Conservation (phyloP, 2,888 invertebrate species). For the Heliconius charithonia region DNA sequence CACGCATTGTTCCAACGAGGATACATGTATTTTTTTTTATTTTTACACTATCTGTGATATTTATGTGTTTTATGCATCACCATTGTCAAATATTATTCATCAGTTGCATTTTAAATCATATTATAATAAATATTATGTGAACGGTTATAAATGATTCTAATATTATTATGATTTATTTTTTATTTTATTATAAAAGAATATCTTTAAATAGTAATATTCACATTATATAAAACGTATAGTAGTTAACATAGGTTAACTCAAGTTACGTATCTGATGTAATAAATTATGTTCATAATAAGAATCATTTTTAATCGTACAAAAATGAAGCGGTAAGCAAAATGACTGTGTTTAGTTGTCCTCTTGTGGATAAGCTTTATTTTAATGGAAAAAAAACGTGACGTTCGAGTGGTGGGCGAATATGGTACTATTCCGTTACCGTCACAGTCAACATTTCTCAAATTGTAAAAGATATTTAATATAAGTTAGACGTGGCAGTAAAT, state of each 20-base stretch:
- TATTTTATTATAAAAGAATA: slow-evolving; percentile 16
- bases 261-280: background rate
- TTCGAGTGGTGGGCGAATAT: slow-evolving; percentile 52
- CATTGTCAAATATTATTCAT: slow-evolving; percentile 42
- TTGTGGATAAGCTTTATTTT: slow-evolving; percentile 28
- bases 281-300: slow-evolving; percentile 8
- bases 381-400: slow-evolving; percentile 38
- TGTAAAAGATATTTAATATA: slow-evolving; percentile 56
- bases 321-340: slow-evolving; percentile 2
- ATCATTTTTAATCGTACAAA: slow-evolving; percentile 20
- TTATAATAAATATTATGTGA: slow-evolving; percentile 24
- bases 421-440: slow-evolving; percentile 65
- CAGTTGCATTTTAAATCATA: slow-evolving; percentile 30
- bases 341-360: slow-evolving; percentile 17
- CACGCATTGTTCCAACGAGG: slow-evolving; percentile 38
- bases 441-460: slow-evolving; percentile 51
- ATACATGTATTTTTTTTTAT: slow-evolving; percentile 54
- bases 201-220: slow-evolving; percentile 23
- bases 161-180: background rate
- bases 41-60: slow-evolving; percentile 81
- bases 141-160: slow-evolving; percentile 39
- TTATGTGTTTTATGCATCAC: slow-evolving; percentile 64
- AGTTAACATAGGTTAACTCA: slow-evolving; percentile 1
- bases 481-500: slow-evolving; percentile 67
- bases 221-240: background rate